Evolutionary conservation across 1,140 invertebrate genomes (phyloP).

Genomic region (Vollenhovia emeryi): DNA sequence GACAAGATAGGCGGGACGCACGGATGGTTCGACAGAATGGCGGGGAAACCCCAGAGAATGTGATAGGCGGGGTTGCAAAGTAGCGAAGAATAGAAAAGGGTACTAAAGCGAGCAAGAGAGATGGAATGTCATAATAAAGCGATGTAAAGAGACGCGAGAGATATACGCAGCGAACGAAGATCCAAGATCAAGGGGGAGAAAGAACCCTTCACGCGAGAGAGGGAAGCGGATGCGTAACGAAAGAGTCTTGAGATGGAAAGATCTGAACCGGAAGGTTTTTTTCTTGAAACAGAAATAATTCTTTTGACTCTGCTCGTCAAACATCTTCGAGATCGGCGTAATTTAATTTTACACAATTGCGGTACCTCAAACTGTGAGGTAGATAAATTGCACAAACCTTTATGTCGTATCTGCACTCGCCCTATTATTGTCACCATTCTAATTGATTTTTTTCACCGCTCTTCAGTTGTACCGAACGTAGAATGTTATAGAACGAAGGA

Average conservation of each 20-base stretch:
- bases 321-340: neutral
- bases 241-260: neutral
- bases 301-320: neutral
- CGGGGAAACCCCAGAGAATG: neutral
- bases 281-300: slow-evolving; percentile 9
- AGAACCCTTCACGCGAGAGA: neutral
- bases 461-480: neutral
- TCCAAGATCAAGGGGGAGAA: neutral
- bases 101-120: slow-evolving; percentile 2
- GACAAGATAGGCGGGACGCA: neutral
- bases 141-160: neutral
- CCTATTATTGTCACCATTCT: too few species aligned
- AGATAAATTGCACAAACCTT: neutral
- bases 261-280: slow-evolving; percentile 1
- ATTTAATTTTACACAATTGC: neutral
- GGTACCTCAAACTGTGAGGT: neutral
- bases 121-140: neutral
- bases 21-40: neutral
- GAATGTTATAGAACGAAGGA: neutral
- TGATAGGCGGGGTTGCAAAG: slow-evolving; percentile 27
- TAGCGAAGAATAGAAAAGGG: neutral
- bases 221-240: neutral
- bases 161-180: slow-evolving; percentile 23
- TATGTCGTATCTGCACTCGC: neutral
- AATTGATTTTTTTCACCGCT: too few species aligned